phyloP scores from a whole-genome alignment of 1,140 invertebrate species.

The Lasaia peninsularis region DNA sequence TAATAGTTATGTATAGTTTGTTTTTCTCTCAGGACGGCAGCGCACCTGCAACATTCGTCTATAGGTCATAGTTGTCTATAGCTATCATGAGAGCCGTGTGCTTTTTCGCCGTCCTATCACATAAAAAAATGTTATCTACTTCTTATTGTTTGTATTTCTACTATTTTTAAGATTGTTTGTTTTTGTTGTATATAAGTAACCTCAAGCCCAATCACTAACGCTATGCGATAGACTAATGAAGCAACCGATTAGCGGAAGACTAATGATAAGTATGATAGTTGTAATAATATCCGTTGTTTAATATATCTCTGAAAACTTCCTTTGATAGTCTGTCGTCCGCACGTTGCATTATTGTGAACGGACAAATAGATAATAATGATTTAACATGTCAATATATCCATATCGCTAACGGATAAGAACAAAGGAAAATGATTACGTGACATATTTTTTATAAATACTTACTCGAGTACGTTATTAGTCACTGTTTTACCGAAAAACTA shows the following conservation, averaged over 20 bases:
- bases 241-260: neutral
- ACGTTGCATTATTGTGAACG: neutral
- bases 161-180: no score
- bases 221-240: no score
- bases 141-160: no score
- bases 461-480: neutral
- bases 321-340: neutral
- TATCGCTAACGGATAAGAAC: slow-evolving; percentile 41
- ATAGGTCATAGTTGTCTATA: no score
- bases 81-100: no score
- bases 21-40: no score
- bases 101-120: no score
- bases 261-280: neutral
- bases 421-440: slow-evolving; percentile 30
- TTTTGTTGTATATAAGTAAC: no score
- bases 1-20: no score
- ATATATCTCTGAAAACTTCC: slow-evolving; percentile 9
- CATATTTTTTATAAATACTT: neutral
- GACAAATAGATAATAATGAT: neutral
- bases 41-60: no score
- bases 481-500: neutral
- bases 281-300: neutral
- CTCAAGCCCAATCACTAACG: no score
- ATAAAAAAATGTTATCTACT: no score
- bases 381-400: slow-evolving; percentile 34